Base-by-base conservation (phyloP, 1,140 invertebrate species). In the Potamilus streckersoni region DNA sequence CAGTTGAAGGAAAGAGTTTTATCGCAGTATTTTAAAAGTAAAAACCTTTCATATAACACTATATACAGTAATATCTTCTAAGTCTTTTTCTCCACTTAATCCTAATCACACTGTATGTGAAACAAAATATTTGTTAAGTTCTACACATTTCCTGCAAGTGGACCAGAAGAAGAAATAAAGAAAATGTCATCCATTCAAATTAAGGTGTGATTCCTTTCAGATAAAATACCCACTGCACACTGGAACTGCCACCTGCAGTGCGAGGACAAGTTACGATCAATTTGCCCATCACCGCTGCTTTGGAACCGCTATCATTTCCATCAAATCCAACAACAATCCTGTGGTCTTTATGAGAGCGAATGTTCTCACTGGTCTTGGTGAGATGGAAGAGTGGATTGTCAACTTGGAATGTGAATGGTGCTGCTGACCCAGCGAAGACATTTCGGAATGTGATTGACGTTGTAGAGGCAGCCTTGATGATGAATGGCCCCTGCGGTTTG, bases 181-280 rank as follows among this genome's bases (percentile, higher is more conserved):
- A 49, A 49, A 49, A 49, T 49, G 38, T 49, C 4, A 8, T 49
- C 38, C 6, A 49, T 49, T 49, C 38, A 49, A 49, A 71, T 77
- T 82, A 84, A 20, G 77, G 81, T 13, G 86, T 86, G 23, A 89
- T 72, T 38, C 90, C 90, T 74, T 89, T 89, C 38, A 91, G 79
- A 70, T 91, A 91, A 76, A 86, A 90, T 16, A 91, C 84, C 90
- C 90, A 91, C 83, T 91, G 89, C 55, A 82, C 82, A 78, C 83
- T 86, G 17, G 83, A 81, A 49, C 69, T 83, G 1, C 85, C 87
- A 12, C 87, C 89, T 60, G 87, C 86, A 20, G 88, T 86, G 20
- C 82, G 78, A 0, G 88, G 82, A 80, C 88, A 90, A 12, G 88
- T 86, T 1, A 91, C 84, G 23, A 88, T 84, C 38, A 91, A 79